phyloP scores from a whole-genome alignment of 2,888 invertebrate species.

The Helicoverpa assulta region DNA sequence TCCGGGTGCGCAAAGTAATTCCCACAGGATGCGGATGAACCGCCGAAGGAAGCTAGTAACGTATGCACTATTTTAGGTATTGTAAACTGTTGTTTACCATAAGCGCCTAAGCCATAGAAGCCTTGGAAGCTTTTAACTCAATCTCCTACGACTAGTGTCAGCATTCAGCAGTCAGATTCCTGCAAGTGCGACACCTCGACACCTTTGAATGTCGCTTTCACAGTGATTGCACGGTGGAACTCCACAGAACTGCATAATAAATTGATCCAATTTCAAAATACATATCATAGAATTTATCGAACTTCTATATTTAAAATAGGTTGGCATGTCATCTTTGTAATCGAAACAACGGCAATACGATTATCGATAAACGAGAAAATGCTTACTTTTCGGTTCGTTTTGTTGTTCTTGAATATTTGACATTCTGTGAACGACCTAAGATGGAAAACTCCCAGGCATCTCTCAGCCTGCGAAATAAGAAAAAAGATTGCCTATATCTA shows the following conservation, averaged over 20 bases:
- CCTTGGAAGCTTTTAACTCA: neutral
- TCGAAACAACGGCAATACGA: conserved; percentile 6
- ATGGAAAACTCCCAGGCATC: conserved; percentile 6
- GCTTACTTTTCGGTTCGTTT: neutral
- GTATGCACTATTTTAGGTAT: no score
- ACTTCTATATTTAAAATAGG: neutral
- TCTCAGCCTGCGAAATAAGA: neutral
- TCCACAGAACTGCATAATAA: neutral
- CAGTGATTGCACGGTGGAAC: neutral
- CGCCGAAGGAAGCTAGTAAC: no score
- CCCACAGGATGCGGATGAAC: no score
- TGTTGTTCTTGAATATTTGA: conserved; percentile 16
- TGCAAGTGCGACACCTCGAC: neutral
- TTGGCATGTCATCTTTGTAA: neutral
- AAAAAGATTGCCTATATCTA: neutral
- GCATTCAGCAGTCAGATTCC: neutral
- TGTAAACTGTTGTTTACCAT: no score
- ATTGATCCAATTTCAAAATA: neutral
- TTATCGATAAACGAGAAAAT: conserved; percentile 2
- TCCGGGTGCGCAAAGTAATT: no score
- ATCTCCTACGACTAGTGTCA: neutral
- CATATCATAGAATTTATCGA: neutral
- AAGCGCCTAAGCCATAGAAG: neutral
- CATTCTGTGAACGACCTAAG: conserved; percentile 2
- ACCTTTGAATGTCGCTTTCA: neutral